Evolutionary conservation across 2,888 invertebrate genomes (phyloP), one percentile per base, ranked within the genome.

Genomic region (Aporophyla lueneburgensis): DNA sequence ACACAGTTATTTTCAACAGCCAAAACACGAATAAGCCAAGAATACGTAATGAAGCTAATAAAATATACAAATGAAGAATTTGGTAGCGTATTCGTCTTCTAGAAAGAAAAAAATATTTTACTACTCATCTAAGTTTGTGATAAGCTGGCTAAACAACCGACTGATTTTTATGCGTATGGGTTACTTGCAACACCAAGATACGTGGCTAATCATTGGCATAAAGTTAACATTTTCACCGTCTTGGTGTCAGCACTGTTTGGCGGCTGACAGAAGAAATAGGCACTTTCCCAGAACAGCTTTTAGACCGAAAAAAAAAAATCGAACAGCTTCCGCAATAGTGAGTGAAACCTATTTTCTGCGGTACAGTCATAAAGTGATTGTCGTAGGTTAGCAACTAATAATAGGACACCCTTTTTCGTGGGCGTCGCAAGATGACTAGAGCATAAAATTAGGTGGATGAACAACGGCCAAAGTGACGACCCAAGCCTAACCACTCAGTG

Each of bases 1-100:
- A 79, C 83, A 80, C 78, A 81, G 81, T 88, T 87, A 87, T 88
- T 87, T 88, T 78, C 69, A 78, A 72, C 86, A 78, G 78, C 74
- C 74, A 76, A 83, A 83, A 86, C 80, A 74, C 70, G 81, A 80
- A 82, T 81, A 84, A 82, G 69, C 79, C 82, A 74, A 71, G 71
- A 85, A 85, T 62, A 85, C 79, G 71, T 85, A 73, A 75, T 71
- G 69, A 81, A 71, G 71, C 71, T 72, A 73, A 79, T 85, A 85
- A 85, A 85, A 78, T 73, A 78, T 59, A 81, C 70, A 63, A 68
- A 43, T 71, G 51, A 81, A 84, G 53, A 78, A 83, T 77, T 78
- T 68, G n/a, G 58, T 72, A 73, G 70, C 61, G 14, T 40, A 74
- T 33, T 24, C 54, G 43, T 73, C 56, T 78, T 75, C 33, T 61